Conservation (phyloP, 1,140 invertebrate genomes). For the Drosophila kohkoa region DNA sequence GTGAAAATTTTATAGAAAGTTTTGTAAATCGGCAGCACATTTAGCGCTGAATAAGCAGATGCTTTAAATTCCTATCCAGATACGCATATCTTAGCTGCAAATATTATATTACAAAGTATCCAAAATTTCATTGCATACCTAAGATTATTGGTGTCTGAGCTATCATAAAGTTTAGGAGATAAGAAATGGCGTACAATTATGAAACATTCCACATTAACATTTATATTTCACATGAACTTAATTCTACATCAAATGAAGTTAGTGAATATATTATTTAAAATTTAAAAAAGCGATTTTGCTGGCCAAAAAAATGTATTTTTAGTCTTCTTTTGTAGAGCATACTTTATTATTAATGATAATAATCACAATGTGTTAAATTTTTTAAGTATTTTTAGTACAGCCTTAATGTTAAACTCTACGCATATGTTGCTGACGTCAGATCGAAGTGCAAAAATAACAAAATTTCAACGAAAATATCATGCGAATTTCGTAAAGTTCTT, state of each 20-base stretch:
- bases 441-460: constrained; percentile 5
- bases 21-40: constrained; percentile 23
- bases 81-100: not conserved
- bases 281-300: too few relatives aligned
- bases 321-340: too few relatives aligned
- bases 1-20: constrained; percentile 73
- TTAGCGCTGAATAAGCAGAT: not conserved
- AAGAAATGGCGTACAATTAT: too few relatives aligned
- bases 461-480: constrained; percentile 8
- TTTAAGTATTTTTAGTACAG: not conserved
- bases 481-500: constrained; percentile 41
- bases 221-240: too few relatives aligned
- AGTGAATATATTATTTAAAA: too few relatives aligned
- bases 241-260: too few relatives aligned
- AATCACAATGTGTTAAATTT: not conserved
- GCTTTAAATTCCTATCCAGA: not conserved
- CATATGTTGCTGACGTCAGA: not conserved
- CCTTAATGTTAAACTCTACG: not conserved
- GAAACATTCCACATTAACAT: too few relatives aligned
- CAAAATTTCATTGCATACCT: too few relatives aligned
- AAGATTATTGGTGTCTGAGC: too few relatives aligned
- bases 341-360: too few relatives aligned
- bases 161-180: too few relatives aligned
- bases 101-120: not conserved
- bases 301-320: too few relatives aligned